Percentiles rank a stretch among this genome's conserved stretches.
phyloP scores from a whole-genome alignment of 2,113 vertebrate species.

The Entelurus aequoreus region DNA sequence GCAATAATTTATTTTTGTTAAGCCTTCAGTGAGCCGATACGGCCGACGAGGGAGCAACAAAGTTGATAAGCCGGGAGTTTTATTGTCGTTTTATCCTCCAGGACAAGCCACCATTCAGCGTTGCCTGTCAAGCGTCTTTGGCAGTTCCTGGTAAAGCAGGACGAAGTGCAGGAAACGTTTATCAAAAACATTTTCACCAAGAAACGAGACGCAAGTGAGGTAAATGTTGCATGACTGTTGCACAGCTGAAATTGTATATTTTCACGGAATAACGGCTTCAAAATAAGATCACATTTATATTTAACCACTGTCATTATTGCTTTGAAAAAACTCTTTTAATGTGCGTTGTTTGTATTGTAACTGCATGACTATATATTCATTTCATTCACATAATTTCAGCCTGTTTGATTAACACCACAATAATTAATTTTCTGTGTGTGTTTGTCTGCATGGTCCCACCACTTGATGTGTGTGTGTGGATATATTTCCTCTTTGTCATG shows the following conservation, averaged over 20 bases:
- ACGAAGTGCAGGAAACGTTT: slow-evolving; percentile 93
- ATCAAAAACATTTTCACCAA: slow-evolving; percentile 95
- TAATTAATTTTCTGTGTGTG: slow-evolving; percentile 50
- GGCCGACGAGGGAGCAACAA: slow-evolving; percentile 8
- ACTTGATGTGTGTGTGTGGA: slow-evolving; percentile 45
- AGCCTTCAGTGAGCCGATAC: slow-evolving; percentile 13
- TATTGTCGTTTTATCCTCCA: slow-evolving; percentile 44
- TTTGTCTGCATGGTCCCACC: slow-evolving; percentile 64
- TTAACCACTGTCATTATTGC: slow-evolving; percentile 14
- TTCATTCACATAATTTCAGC: slow-evolving; percentile 40
- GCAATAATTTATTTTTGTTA: slow-evolving; percentile 3
- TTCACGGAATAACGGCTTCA: slow-evolving; percentile 33
- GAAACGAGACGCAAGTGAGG: slow-evolving; percentile 83
- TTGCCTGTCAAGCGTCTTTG: slow-evolving; percentile 90
- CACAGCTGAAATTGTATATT: slow-evolving; percentile 11
- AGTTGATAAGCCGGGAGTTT: slow-evolving; percentile 1
- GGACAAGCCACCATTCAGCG: slow-evolving; percentile 79
- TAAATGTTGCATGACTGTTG: slow-evolving; percentile 40
- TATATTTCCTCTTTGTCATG: slow-evolving; percentile 60
- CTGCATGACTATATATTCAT: slow-evolving; percentile 32
- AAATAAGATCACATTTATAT: slow-evolving; percentile 22
- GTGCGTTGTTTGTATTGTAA: slow-evolving; percentile 9
- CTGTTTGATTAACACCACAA: slow-evolving; percentile 59
- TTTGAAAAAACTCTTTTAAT: slow-evolving; percentile 16
- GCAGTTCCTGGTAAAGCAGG: slow-evolving; percentile 94